These are phyloP conservation scores for Palloptera scutellata DNA, from an alignment of 2,888 invertebrate genomes.

Conservation along the genomic window DNA sequence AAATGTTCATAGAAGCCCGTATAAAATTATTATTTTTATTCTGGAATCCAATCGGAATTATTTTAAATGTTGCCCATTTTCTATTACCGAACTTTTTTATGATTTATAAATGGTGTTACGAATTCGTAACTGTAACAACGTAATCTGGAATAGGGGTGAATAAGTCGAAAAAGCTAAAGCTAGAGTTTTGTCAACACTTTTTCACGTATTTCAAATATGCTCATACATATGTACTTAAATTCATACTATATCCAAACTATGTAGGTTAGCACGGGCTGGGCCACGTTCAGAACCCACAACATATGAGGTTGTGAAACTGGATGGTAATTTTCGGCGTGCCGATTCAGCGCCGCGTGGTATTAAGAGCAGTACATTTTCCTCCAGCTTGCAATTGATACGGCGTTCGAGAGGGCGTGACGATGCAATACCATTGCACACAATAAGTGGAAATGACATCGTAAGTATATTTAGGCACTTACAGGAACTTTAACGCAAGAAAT, in stretches of 20 bases:
- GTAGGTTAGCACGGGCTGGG: conserved; percentile 72
- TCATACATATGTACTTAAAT: no score
- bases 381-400: conserved; percentile 64
- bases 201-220: not conserved
- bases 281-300: conserved; percentile 76
- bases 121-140: no score
- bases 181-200: no score
- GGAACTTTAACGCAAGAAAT: not conserved
- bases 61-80: no score
- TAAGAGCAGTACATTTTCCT: conserved; percentile 62
- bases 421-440: conserved; percentile 65
- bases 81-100: no score
- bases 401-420: conserved; percentile 67
- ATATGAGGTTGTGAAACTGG: conserved; percentile 75
- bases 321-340: conserved; percentile 71
- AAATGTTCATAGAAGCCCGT: no score
- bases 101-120: no score
- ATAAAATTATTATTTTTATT: no score
- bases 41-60: no score
- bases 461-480: conserved; percentile 7
- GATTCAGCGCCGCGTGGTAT: conserved; percentile 69
- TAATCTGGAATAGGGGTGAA: no score
- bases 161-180: no score
- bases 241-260: not conserved
- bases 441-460: conserved; percentile 72